Conservation (phyloP, 2,797 vertebrate genomes). For the Falco peregrinus region DNA sequence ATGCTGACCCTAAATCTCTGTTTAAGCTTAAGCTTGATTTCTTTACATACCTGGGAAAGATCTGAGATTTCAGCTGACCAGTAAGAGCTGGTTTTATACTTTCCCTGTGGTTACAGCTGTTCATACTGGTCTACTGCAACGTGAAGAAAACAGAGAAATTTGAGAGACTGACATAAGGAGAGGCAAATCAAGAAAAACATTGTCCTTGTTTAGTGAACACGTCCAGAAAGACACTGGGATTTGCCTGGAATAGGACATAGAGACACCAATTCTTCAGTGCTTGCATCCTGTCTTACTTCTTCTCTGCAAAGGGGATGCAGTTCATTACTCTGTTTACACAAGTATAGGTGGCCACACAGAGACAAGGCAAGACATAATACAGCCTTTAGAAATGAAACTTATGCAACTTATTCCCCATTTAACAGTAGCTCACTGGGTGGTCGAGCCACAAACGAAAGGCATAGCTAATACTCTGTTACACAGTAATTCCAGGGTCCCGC, state of each 20-base stretch:
- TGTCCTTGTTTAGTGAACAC: not conserved
- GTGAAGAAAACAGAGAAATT: not conserved
- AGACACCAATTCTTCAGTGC: not conserved
- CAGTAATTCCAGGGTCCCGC: not conserved
- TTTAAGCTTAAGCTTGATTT: not conserved
- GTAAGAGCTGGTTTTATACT: not conserved
- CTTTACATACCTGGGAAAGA: not conserved
- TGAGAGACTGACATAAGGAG: not conserved
- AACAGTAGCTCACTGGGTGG: constrained; percentile 12
- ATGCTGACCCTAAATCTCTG: not conserved
- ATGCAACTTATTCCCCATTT: constrained; percentile 1
- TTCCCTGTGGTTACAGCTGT: constrained; percentile 40
- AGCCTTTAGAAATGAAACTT: constrained; percentile 1
- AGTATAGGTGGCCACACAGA: constrained; percentile 8
- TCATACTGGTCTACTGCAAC: not conserved
- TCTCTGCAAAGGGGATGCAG: not conserved
- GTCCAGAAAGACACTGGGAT: not conserved
- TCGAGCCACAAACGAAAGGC: not conserved
- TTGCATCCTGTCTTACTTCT: not conserved
- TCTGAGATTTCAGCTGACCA: constrained; percentile 1
- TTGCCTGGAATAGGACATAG: not conserved
- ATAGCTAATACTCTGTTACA: not conserved
- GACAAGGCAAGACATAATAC: not conserved
- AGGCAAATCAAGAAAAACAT: not conserved
- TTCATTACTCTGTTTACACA: not conserved